These are phyloP conservation scores for Lymantria monacha DNA, from an alignment of 2,888 invertebrate genomes.

Conservation along the genomic window DNA sequence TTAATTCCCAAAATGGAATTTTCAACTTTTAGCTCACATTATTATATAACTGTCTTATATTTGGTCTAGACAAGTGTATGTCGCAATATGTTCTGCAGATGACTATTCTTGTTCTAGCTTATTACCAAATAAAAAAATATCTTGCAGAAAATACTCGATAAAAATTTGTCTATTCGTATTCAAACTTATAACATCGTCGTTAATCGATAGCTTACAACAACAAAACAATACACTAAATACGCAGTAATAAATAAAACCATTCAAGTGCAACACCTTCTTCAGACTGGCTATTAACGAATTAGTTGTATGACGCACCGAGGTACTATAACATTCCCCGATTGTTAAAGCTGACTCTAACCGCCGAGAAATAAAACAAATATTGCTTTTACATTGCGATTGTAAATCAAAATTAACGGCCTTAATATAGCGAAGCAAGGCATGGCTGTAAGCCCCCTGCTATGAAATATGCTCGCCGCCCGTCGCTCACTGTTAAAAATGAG, in stretches of 20 bases:
- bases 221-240: conserved; percentile 23
- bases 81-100: no score
- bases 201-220: not conserved
- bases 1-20: no score
- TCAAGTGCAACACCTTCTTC: conserved; percentile 55
- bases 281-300: conserved; percentile 71
- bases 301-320: conserved; percentile 58
- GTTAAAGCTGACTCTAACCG: conserved; percentile 61
- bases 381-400: conserved; percentile 79
- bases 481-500: conserved; percentile 80
- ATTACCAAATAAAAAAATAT: no score
- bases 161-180: no score
- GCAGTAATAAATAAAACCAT: conserved; percentile 45
- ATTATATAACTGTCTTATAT: no score
- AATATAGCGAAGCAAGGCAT: conserved; percentile 73
- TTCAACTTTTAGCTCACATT: no score
- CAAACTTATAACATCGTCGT: no score
- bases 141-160: no score
- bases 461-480: conserved; percentile 78
- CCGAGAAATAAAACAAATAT: conserved; percentile 80
- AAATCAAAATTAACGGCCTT: conserved; percentile 83
- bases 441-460: conserved; percentile 77
- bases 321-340: conserved; percentile 65
- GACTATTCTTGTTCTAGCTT: no score
- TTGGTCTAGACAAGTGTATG: no score